These are phyloP conservation scores for Halichoeres trimaculatus DNA, from an alignment of 2,113 vertebrate species.

Conservation along the genomic window DNA sequence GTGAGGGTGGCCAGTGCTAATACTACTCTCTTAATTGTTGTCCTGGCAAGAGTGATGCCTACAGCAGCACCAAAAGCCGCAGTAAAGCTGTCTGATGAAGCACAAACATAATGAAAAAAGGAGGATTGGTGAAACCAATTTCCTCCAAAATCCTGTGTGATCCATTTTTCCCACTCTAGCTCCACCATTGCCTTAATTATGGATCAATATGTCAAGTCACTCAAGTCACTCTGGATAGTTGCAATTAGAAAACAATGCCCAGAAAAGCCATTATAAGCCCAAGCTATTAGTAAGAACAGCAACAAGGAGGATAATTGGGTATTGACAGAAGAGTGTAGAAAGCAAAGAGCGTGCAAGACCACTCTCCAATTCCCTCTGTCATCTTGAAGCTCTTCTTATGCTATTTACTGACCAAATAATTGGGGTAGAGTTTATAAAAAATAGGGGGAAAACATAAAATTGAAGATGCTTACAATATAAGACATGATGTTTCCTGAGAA, in stretches of 20 bases:
- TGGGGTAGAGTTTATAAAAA: conserved; percentile 68
- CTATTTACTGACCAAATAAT: conserved; percentile 76
- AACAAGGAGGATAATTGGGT: conserved; percentile 79
- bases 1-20: not conserved
- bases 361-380: conserved; percentile 77
- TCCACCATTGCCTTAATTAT: conserved; percentile 44
- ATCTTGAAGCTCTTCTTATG: conserved; percentile 79
- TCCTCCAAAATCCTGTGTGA: too few species aligned
- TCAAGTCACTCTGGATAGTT: conserved; percentile 72
- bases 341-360: conserved; percentile 63
- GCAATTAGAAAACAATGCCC: conserved; percentile 78
- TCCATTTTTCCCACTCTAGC: not conserved
- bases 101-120: too few species aligned
- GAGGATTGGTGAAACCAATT: too few species aligned
- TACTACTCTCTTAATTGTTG: too few species aligned
- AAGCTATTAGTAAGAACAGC: conserved; percentile 57
- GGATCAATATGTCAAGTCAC: conserved; percentile 74
- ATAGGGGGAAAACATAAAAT: conserved; percentile 48
- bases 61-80: too few species aligned
- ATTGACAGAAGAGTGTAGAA: conserved; percentile 81
- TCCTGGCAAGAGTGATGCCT: too few species aligned
- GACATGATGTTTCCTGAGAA: conserved; percentile 11
- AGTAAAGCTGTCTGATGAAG: too few species aligned
- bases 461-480: conserved; percentile 43
- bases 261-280: conserved; percentile 69